Evolutionary conservation across 1,140 invertebrate genomes (phyloP).

Genomic region (Drosophila busckii): DNA sequence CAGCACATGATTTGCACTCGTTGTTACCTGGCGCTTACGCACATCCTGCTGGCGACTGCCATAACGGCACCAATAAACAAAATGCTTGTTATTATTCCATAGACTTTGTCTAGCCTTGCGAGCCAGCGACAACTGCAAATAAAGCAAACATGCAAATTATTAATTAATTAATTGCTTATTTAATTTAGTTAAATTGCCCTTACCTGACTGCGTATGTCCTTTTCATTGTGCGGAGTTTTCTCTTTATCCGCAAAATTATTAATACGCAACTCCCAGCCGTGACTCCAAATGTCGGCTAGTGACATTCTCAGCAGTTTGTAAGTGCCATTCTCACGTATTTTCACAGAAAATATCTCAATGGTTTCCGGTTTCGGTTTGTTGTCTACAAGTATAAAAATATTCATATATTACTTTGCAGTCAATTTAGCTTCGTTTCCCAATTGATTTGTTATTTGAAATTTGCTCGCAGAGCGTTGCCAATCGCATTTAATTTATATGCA

Average conservation of each 20-base stretch:
- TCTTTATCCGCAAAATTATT: slow-evolving; percentile 85
- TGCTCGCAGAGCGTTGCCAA: slow-evolving; percentile 6
- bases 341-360: slow-evolving; percentile 83
- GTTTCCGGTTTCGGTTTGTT: slow-evolving; percentile 85
- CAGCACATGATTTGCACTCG: slow-evolving; percentile 68
- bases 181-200: background rate
- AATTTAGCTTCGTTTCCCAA: slow-evolving; percentile 10
- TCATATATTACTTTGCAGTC: background rate
- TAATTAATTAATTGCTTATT: background rate
- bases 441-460: slow-evolving; percentile 11
- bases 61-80: slow-evolving; percentile 85
- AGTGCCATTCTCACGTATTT: slow-evolving; percentile 81
- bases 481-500: background rate
- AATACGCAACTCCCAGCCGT: slow-evolving; percentile 83
- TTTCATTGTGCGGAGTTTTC: slow-evolving; percentile 82
- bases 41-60: slow-evolving; percentile 83
- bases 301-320: slow-evolving; percentile 82
- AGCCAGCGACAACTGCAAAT: slow-evolving; percentile 63
- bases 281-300: slow-evolving; percentile 83
- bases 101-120: slow-evolving; percentile 76
- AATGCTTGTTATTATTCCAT: slow-evolving; percentile 85
- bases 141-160: background rate
- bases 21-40: slow-evolving; percentile 83
- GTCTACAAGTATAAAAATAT: slow-evolving; percentile 78
- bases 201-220: slow-evolving; percentile 84